Conservation (phyloP, 2,113 vertebrate genomes). For the Candoia aspera region DNA sequence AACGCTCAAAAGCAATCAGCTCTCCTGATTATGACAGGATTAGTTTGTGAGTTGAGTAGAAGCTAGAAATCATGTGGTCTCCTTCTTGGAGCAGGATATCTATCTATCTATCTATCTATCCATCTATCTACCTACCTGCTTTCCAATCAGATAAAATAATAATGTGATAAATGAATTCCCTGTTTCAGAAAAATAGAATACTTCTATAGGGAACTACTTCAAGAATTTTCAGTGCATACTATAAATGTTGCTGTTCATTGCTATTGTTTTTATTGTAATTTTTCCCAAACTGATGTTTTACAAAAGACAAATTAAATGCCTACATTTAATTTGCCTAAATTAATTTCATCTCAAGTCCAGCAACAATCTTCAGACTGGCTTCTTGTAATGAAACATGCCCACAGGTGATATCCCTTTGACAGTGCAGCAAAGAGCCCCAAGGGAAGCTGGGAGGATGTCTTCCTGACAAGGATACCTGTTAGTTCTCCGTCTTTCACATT, state of each 20-base stretch:
- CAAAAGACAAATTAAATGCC: background rate
- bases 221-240: background rate
- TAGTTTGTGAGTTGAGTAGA: background rate
- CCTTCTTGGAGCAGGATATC: background rate
- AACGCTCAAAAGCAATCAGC: background rate
- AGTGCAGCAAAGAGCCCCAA: background rate
- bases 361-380: background rate
- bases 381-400: background rate
- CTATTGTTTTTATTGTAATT: background rate
- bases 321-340: background rate
- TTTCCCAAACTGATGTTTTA: background rate
- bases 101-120: background rate
- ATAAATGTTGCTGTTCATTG: background rate
- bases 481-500: background rate
- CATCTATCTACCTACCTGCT: background rate
- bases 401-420: background rate
- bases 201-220: background rate
- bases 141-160: background rate
- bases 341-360: background rate
- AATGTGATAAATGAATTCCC: background rate
- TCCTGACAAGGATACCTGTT: background rate
- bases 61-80: background rate
- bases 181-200: background rate
- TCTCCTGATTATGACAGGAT: background rate
- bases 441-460: background rate